Percentiles rank a stretch among this genome's conserved stretches.
Conservation (phyloP, 2,888 invertebrate species). For the Folsomia candida region DNA sequence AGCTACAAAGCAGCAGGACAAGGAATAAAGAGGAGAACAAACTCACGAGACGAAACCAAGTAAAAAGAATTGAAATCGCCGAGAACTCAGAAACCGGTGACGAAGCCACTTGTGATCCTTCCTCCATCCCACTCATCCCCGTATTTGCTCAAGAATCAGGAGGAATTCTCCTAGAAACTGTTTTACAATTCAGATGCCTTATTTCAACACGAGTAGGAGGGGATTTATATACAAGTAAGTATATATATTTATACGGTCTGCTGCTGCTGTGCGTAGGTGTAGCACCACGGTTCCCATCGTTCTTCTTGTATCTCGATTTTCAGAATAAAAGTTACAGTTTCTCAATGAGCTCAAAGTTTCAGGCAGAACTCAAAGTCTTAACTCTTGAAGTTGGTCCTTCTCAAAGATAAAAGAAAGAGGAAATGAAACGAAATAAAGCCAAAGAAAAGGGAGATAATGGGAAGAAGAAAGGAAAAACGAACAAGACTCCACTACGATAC, state of each 20-base stretch:
- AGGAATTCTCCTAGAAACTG: neutral
- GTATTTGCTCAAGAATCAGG: neutral
- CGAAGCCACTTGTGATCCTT: slow-evolving; percentile 36
- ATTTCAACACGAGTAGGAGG: too few species aligned
- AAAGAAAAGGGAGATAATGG: neutral
- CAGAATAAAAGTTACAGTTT: neutral
- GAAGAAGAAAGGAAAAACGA: neutral
- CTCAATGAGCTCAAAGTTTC: neutral
- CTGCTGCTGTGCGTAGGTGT: too few species aligned
- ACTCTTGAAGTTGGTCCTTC: neutral
- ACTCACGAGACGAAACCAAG: too few species aligned
- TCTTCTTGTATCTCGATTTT: neutral
- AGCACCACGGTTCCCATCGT: too few species aligned
- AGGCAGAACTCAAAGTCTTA: too few species aligned
- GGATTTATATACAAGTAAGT: too few species aligned
- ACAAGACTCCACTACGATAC: too few species aligned
- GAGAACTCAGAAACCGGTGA: slow-evolving; percentile 23
- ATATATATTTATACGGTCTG: too few species aligned
- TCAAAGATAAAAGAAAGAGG: slow-evolving; percentile 11
- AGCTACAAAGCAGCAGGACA: neutral
- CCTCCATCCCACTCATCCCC: slow-evolving; percentile 2
- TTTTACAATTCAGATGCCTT: neutral
- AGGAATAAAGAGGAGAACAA: neutral
- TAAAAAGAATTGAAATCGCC: slow-evolving; percentile 9
- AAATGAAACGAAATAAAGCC: slow-evolving; percentile 9